These are phyloP conservation scores for Noctua fimbriata DNA, from an alignment of 2,888 invertebrate species.

Conservation along the genomic window DNA sequence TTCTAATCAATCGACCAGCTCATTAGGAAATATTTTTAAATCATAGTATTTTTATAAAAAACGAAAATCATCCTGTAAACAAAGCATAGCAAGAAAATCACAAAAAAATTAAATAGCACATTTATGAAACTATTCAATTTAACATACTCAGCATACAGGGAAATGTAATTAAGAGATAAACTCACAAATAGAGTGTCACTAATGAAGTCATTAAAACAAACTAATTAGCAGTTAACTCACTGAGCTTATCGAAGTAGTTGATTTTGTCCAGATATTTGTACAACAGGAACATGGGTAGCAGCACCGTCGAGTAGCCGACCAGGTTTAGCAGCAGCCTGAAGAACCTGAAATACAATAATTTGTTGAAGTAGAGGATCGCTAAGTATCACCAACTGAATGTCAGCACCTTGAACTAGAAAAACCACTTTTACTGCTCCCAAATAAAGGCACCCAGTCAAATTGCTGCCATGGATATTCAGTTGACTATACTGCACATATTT, in stretches of 20 bases:
- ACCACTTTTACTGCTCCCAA: background rate
- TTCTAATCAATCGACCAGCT: background rate
- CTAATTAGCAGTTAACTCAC: slow-evolving; percentile 84
- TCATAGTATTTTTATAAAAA: background rate
- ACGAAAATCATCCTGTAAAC: background rate
- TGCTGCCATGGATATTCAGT: background rate
- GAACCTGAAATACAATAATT: slow-evolving; percentile 89
- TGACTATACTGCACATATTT: background rate
- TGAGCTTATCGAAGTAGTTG: slow-evolving; percentile 94
- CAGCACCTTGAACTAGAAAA: background rate
- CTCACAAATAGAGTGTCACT: slow-evolving; percentile 34
- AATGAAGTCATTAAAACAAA: slow-evolving; percentile 33
- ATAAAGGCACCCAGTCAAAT: background rate
- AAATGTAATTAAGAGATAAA: slow-evolving; percentile 8
- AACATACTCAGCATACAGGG: background rate
- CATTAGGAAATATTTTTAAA: background rate
- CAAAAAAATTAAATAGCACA: background rate
- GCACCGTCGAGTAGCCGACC: slow-evolving; percentile 96
- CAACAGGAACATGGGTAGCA: slow-evolving; percentile 95
- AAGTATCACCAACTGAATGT: too few relatives aligned
- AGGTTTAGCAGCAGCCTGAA: slow-evolving; percentile 94
- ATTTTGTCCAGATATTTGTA: slow-evolving; percentile 95
- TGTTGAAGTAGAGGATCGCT: background rate
- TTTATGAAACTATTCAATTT: background rate
- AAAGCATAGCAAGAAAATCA: background rate